Conservation (phyloP, 2,113 vertebrate genomes). For the Halichoeres trimaculatus region DNA sequence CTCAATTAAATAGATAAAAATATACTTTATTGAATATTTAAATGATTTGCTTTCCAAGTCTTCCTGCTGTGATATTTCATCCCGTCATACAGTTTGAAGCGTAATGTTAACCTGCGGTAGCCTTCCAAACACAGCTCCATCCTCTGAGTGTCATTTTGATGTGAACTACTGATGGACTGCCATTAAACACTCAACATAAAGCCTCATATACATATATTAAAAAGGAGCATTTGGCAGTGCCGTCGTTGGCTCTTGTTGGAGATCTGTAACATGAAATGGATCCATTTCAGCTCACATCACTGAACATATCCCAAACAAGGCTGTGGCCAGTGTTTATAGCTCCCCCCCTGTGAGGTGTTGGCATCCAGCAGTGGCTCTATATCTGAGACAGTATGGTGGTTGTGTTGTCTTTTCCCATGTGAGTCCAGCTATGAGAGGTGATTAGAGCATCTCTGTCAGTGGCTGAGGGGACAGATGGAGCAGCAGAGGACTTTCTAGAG, state of each 20-base stretch:
- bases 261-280: constrained; percentile 81
- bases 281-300: constrained; percentile 74
- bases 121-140: constrained; percentile 54
- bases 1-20: constrained; percentile 52
- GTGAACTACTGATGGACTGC: constrained; percentile 68
- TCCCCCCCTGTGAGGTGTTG: constrained; percentile 77
- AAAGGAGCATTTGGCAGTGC: constrained; percentile 71
- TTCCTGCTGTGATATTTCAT: constrained; percentile 51
- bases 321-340: constrained; percentile 78
- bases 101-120: constrained; percentile 60
- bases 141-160: constrained; percentile 67
- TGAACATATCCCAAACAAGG: constrained; percentile 79
- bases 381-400: constrained; percentile 74
- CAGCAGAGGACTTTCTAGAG: constrained; percentile 83
- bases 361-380: constrained; percentile 69
- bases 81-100: constrained; percentile 30
- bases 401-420: constrained; percentile 78
- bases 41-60: constrained; percentile 34
- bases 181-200: constrained; percentile 58
- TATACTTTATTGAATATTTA: constrained; percentile 37
- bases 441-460: constrained; percentile 80
- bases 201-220: constrained; percentile 62
- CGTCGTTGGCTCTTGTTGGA: constrained; percentile 67
- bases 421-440: constrained; percentile 80
- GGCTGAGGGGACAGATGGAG: constrained; percentile 85